Evolutionary conservation across 2,113 vertebrate species (phyloP).

Genomic region (Talpa occidentalis): DNA sequence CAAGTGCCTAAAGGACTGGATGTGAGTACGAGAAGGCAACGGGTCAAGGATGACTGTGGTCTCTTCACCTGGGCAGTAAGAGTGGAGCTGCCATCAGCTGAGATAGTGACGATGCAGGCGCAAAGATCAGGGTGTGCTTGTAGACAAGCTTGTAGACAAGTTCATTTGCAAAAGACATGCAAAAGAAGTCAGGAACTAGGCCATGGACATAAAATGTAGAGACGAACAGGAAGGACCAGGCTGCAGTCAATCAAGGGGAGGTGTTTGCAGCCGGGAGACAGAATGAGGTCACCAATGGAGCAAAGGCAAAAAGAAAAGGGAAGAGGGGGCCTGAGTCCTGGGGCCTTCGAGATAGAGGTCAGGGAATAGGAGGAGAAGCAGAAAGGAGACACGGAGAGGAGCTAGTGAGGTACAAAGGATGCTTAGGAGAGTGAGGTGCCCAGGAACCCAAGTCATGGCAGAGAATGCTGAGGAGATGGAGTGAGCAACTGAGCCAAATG

Average conservation of each 20-base stretch:
- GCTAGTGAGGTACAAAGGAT: neutral
- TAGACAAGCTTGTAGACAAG: neutral
- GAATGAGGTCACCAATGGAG: neutral
- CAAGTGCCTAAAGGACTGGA: neutral
- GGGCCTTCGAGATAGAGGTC: neutral
- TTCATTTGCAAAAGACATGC: too few species aligned
- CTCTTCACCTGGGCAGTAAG: neutral
- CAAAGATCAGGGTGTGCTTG: neutral
- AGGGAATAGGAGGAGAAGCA: neutral
- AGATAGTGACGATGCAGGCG: neutral
- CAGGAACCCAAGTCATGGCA: neutral
- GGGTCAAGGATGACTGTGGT: neutral
- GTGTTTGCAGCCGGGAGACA: neutral
- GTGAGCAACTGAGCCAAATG: neutral
- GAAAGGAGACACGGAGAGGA: neutral
- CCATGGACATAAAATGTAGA: rapidly evolving
- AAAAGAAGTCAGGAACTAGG: neutral
- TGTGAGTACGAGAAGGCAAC: neutral
- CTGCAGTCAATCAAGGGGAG: neutral
- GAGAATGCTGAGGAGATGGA: neutral
- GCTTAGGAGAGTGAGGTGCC: neutral
- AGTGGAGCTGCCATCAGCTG: rapidly evolving
- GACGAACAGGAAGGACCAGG: neutral
- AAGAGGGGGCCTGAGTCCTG: neutral
- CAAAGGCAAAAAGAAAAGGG: neutral